Base-by-base conservation (phyloP, 2,797 vertebrate species). In the Pantherophis vulpinus region DNA sequence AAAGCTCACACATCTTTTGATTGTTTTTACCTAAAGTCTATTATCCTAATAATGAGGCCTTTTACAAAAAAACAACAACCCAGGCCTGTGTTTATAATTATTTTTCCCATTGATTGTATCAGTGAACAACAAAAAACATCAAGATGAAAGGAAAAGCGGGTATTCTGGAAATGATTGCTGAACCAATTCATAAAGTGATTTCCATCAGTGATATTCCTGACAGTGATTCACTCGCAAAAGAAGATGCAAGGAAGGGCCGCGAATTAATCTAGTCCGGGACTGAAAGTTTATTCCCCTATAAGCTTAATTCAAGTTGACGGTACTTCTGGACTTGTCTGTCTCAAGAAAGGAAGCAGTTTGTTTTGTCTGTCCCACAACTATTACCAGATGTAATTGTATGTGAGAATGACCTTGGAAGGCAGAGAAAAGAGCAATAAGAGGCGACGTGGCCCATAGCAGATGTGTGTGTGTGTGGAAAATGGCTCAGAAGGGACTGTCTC, bases 1-100 rank as follows among this genome's bases (percentile, higher is more conserved):
- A 95, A 98, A 93, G 58, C 25, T 10, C 94, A 93, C 96, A 97
- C 93, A 96, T 91, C 55, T 95, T 97, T 97, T 97, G 97, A 97
- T 98, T 97, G 96, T 96, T 97, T 97, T 97, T 96, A 96, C 97
- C 98, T 96, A 89, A 3, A 93, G 97, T 97, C 97, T 96, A 97
- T 97, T 97, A 98, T 96, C 96, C 95, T 97, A 96, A 97, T 98
- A 97, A 98, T 97, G 97, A 98, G 94, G 97, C 96, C 92, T 51
- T 59, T 88, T 56, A 94, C 95, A 58, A 70, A 25, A 63, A 63
- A 66, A 70, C n/a, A 51, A 42, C 18, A 86, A 58, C 25, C 74
- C 42, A 92, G 47, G 13, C 54, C 86, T 89, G 23, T 55, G 70
- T 29, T 93, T 63, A 91, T 83, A 83, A 91, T 88, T 88, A 63